Evolutionary conservation across 2,113 vertebrate genomes (phyloP).

Genomic region (Hiodon alosoides): DNA sequence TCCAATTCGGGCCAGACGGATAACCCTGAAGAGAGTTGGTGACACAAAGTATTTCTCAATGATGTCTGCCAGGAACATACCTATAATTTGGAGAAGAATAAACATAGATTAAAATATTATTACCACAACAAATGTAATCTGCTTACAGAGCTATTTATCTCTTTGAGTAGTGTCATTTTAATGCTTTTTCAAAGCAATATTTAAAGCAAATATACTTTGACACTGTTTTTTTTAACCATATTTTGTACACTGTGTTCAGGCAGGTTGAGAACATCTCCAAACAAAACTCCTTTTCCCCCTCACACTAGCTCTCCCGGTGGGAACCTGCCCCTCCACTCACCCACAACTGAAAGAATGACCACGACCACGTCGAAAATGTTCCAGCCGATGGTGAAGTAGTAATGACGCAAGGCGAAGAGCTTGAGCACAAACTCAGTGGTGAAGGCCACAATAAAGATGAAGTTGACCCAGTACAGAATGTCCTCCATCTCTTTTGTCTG

Average conservation of each 20-base stretch:
- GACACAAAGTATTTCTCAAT: constrained; percentile 99
- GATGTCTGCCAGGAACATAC: constrained; percentile 97
- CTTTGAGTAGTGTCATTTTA: not conserved
- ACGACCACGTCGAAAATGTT: constrained; percentile 98
- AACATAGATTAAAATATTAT: constrained; percentile 3
- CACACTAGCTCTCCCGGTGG: not conserved
- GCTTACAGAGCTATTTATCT: not conserved
- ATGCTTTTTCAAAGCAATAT: not conserved
- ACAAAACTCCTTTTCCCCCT: not conserved
- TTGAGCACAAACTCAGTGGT: constrained; percentile 94
- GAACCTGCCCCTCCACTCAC: constrained; percentile 65
- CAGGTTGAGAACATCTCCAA: not conserved
- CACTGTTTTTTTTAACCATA: not conserved
- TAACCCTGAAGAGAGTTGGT: constrained; percentile 94
- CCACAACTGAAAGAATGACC: constrained; percentile 96
- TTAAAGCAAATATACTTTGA: too few species aligned
- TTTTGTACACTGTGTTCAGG: not conserved
- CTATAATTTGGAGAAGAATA: constrained; percentile 51
- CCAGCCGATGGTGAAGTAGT: constrained; percentile 98
- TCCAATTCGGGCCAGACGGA: constrained; percentile 94
- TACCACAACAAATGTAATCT: constrained; percentile 11
- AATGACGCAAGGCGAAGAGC: constrained; percentile 90
- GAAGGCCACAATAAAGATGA: constrained; percentile 92
- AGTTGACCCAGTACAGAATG: constrained; percentile 96
- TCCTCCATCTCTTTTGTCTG: constrained; percentile 84